Evolutionary conservation across 2,797 vertebrate genomes (phyloP).

Genomic region (Chaetophractus vellerosus): DNA sequence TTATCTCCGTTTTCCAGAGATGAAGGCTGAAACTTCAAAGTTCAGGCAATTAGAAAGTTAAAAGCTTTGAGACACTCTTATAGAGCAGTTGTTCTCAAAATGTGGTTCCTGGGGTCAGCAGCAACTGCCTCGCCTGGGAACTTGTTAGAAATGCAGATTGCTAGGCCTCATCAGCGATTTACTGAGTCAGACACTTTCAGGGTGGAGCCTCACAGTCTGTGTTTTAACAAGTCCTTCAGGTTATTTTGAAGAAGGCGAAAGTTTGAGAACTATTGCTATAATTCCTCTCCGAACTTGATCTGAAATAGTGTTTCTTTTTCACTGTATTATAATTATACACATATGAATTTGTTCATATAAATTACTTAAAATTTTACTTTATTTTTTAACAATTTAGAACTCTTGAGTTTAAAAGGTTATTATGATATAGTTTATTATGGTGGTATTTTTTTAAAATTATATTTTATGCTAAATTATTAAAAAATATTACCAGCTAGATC

Average conservation of each 20-base stretch:
- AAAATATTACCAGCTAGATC: not conserved
- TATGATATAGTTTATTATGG: not conserved
- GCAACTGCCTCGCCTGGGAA: not conserved
- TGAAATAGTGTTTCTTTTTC: not conserved
- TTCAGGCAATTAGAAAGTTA: not conserved
- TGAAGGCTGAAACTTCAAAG: not conserved
- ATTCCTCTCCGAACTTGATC: not conserved
- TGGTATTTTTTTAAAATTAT: not conserved
- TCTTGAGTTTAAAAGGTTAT: conserved; percentile 23
- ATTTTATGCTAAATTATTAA: not conserved
- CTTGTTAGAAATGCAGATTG: not conserved
- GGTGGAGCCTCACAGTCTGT: not conserved
- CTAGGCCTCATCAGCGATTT: not conserved
- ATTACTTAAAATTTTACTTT: conserved; percentile 17
- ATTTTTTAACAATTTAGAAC: conserved; percentile 30
- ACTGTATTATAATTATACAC: not conserved
- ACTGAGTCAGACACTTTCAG: not conserved
- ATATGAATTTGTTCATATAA: not conserved
- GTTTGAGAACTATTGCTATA: not conserved
- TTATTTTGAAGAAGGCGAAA: not conserved
- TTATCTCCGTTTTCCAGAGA: not conserved
- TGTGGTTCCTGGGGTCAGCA: not conserved
- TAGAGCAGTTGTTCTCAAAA: not conserved
- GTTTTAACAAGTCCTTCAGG: not conserved
- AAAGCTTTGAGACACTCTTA: not conserved